Evolutionary conservation across 1,140 invertebrate genomes (phyloP), one percentile per base, ranked within the genome.

Genomic region (Pinna nobilis): DNA sequence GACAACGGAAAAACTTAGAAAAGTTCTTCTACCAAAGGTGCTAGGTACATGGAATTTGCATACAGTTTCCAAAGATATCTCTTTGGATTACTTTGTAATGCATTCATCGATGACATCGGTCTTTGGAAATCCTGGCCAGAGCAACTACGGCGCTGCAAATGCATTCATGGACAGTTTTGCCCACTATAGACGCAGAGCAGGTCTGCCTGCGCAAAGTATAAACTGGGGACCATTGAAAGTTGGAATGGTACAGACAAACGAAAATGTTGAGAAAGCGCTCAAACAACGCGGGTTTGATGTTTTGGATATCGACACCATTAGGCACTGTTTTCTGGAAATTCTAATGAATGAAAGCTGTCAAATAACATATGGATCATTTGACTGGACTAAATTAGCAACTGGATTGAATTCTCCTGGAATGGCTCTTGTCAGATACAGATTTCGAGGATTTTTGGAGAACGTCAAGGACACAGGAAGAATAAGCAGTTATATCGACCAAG

Each of bases 21-120:
- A 69, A 28, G 77, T 76, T 11, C 20, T 80, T 18, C 35, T 66
- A 18, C 82, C 84, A 9, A 85, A 85, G 44, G 74, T 85, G 30
- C 60, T 78, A 11, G 84, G 82, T n/a, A 74, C 79, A 1, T 85
- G 79, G 80, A 85, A 85, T 70, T 64, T 85, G 13, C 84, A 85
- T 50, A 11, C 76, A 5, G 44, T 53, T 53, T 28, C 33, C 30
- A 59, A 59, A 37, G 0, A 63, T 63, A 28, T 63, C 35, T 25
- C 39, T 4, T 35, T 84, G 13, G 82, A 82, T 63, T 81, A 78
- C 55, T 82, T 84, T 50, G 53, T 82, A 4, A 51, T 84, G 66
- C 80, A 82, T 30, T 84, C 82, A 3, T 81, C 76, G 15, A 68
- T 82, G 5, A 70, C 78, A 25, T 74, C 80, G 4, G 60, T 79